Evolutionary conservation across 2,797 vertebrate species (phyloP), one percentile per base, ranked within the genome.

Genomic region (Falco berigora): DNA sequence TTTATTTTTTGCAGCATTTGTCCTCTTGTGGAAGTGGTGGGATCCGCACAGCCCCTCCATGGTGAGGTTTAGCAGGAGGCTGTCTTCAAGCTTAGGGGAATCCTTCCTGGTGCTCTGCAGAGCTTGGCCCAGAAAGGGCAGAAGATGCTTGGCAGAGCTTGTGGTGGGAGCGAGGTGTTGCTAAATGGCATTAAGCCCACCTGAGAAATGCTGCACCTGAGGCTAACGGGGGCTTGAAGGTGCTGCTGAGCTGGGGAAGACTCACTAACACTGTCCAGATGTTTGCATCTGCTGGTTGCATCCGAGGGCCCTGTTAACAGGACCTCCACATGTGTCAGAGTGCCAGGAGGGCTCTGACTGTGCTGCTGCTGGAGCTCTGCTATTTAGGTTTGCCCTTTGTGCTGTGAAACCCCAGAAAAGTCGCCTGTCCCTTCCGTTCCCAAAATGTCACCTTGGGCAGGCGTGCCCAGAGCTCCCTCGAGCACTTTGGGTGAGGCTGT

Each of bases 1-100:
- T 67, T 46, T 5, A 0, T 8, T 34, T n/a, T 18, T 24, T 24
- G 30, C 25, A 46, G 32, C 0, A 0, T 10, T 42, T 67, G 3
- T 49, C 17, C 23, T 47, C 69, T 27, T 0, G 0, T 32, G 71
- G 46, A 59, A 18, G n/a, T 16, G 50, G 8, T 55, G 58, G 68
- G 42, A 61, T 27, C 32, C n/a, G 10, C 53, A 10, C 17, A 42
- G 13, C 42, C 19, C 11, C 22, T n/a, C 58, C 13, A 2, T 21
- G 28, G 16, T 6, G 14, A 85, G 34, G 30, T 10, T 55, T 6
- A 8, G 58, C 36, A 40, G 27, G 47, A 55, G 32, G 8, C 14
- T 10, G 5, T 7, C 46, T 59, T 55, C 71, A 55, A 23, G 16
- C 66, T 69, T 9, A 8, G 40, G 40, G 40, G 13, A 19, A 8